Percentiles rank a stretch among this genome's conserved stretches.
These are phyloP conservation scores for Chaenocephalus aceratus DNA, from an alignment of 2,113 vertebrate species.

Conservation along the genomic window DNA sequence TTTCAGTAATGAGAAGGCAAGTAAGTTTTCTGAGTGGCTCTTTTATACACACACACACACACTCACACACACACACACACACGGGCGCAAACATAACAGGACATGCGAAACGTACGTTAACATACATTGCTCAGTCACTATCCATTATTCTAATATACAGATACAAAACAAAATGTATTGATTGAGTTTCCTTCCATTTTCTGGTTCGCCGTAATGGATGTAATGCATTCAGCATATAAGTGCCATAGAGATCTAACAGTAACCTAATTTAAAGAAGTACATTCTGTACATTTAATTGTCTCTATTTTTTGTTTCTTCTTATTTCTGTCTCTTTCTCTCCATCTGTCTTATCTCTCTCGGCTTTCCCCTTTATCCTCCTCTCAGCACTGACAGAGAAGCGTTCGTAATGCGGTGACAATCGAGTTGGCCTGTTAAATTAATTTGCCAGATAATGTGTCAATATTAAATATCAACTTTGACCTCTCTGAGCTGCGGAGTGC, in stretches of 20 bases:
- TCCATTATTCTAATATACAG: constrained; percentile 29
- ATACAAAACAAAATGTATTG: constrained; percentile 43
- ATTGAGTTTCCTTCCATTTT: constrained; percentile 40
- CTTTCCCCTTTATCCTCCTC: constrained; percentile 54
- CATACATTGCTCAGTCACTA: constrained; percentile 14
- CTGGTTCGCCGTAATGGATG: constrained; percentile 17
- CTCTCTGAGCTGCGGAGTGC: constrained; percentile 77
- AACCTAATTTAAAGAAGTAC: constrained; percentile 27
- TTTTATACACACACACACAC: neutral
- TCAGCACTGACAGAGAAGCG: constrained; percentile 62
- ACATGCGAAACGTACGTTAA: constrained; percentile 16
- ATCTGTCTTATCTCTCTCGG: constrained; percentile 38
- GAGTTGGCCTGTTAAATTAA: constrained; percentile 84
- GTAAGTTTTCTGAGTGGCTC: constrained; percentile 61
- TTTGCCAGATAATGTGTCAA: constrained; percentile 87
- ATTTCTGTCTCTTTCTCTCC: constrained; percentile 6
- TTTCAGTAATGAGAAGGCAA: constrained; percentile 73
- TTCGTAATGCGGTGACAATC: constrained; percentile 79
- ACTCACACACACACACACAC: neutral
- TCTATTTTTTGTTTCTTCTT: constrained; percentile 23
- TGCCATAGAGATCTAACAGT: constrained; percentile 9
- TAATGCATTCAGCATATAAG: constrained; percentile 17
- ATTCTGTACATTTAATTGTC: constrained; percentile 28
- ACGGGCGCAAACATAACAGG: constrained; percentile 21
- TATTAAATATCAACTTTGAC: constrained; percentile 88